Conservation (phyloP, 2,888 invertebrate genomes). For the Bugula neritina region DNA sequence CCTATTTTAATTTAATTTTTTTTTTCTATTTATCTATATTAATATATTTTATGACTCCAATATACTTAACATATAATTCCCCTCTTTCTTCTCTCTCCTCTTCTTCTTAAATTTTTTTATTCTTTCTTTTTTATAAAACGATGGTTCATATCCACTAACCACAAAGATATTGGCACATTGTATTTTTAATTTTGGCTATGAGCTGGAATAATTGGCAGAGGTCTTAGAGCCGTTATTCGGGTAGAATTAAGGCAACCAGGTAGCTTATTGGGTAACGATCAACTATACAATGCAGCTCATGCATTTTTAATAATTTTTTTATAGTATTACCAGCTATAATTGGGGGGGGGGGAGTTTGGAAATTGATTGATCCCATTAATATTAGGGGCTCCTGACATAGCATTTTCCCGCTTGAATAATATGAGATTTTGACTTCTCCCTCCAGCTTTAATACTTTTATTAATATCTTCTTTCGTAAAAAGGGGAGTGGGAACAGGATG, state of each 20-base stretch:
- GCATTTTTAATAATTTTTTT: slow-evolving; percentile 77
- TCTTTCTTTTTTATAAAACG: slow-evolving; percentile 44
- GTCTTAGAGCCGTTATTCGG: slow-evolving; percentile 68
- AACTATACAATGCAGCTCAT: slow-evolving; percentile 74
- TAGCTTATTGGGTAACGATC: slow-evolving; percentile 66
- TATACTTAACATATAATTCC: too few species aligned
- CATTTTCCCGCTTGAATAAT: slow-evolving; percentile 77
- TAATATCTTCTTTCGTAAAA: slow-evolving; percentile 64
- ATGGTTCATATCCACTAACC: slow-evolving; percentile 61
- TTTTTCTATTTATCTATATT: too few species aligned
- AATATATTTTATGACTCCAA: too few species aligned
- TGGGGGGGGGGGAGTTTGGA: slow-evolving; percentile 76
- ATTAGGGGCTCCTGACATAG: slow-evolving; percentile 72
- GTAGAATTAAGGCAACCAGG: slow-evolving; percentile 66
- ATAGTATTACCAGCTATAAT: slow-evolving; percentile 58
- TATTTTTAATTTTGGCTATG: slow-evolving; percentile 62
- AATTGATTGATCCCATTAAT: slow-evolving; percentile 74
- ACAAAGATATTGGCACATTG: slow-evolving; percentile 71
- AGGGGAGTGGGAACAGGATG: slow-evolving; percentile 71
- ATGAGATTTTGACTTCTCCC: slow-evolving; percentile 76
- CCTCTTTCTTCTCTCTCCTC: too few species aligned
- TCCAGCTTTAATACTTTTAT: slow-evolving; percentile 63
- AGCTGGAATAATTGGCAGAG: slow-evolving; percentile 66
- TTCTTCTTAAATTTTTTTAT: too few species aligned
- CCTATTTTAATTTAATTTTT: too few species aligned